Percentiles rank a stretch among this genome's conserved stretches.
These are phyloP conservation scores for Campaea margaritaria DNA, from an alignment of 2,888 invertebrate species.

Conservation along the genomic window DNA sequence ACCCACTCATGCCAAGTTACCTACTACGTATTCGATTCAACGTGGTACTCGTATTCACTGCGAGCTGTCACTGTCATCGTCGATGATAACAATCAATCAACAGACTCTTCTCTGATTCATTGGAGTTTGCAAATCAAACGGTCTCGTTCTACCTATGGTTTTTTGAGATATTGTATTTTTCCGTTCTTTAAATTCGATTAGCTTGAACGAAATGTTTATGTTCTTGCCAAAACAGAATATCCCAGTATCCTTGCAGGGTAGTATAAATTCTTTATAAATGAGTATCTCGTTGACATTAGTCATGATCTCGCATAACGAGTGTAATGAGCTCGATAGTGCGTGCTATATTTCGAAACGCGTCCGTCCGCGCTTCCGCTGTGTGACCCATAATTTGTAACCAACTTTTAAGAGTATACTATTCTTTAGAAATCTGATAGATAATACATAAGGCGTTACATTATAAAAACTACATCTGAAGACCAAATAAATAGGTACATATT, in stretches of 20 bases:
- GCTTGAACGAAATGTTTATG: neutral
- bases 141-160: too few species aligned
- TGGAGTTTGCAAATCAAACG: neutral
- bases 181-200: too few species aligned
- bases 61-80: conserved; percentile 8
- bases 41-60: conserved; percentile 1
- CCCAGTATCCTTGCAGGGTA: conserved; percentile 32
- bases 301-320: conserved; percentile 62
- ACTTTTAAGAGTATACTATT: conserved; percentile 51
- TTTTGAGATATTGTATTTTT: too few species aligned
- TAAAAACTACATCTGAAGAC: too few species aligned
- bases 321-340: conserved; percentile 76
- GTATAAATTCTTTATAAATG: conserved; percentile 52
- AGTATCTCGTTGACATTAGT: conserved; percentile 63
- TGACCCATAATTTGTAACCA: conserved; percentile 68
- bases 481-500: too few species aligned
- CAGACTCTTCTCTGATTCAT: neutral
- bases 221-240: neutral
- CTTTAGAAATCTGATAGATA: neutral
- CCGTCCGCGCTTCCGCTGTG: conserved; percentile 74
- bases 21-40: neutral
- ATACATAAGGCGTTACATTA: neutral
- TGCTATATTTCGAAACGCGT: conserved; percentile 77
- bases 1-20: conserved; percentile 5
- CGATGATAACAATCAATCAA: too few species aligned